Conservation (phyloP, 2,113 vertebrate species). For the Daubentonia madagascariensis region DNA sequence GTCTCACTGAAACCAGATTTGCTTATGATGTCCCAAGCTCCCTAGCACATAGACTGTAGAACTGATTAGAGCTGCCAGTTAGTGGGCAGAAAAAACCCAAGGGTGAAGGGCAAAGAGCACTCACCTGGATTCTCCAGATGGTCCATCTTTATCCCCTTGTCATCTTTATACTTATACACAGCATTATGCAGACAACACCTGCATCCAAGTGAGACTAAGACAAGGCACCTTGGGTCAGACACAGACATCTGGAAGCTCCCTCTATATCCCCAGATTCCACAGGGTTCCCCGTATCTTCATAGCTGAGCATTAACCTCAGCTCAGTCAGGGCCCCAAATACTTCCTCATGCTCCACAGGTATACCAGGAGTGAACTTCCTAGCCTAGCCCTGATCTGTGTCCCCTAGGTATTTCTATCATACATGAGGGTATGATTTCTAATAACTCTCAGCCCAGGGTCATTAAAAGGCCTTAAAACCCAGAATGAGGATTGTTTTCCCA, state of each 20-base stretch:
- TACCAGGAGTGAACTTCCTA: neutral
- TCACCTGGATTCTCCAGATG: slow-evolving; percentile 1
- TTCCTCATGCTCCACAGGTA: neutral
- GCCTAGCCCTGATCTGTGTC: neutral
- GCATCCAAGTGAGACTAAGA: slow-evolving; percentile 49
- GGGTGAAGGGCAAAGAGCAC: neutral
- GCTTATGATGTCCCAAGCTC: neutral
- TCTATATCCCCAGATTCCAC: neutral
- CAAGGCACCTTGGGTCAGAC: neutral
- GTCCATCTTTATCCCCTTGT: neutral
- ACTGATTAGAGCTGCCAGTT: neutral
- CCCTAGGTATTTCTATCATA: neutral
- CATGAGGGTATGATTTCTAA: neutral
- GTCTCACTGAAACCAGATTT: neutral
- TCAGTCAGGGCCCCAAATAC: neutral
- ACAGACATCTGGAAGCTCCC: neutral
- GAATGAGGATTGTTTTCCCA: neutral
- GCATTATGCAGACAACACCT: neutral
- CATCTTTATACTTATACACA: neutral
- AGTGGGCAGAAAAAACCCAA: neutral
- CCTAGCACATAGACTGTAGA: neutral
- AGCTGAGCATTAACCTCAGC: neutral
- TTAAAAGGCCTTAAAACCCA: neutral
- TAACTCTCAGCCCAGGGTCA: neutral
- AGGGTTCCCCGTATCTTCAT: neutral